Evolutionary conservation across 1,140 invertebrate species (phyloP), one percentile per base, ranked within the genome.

Genomic region (Delia radicum): DNA sequence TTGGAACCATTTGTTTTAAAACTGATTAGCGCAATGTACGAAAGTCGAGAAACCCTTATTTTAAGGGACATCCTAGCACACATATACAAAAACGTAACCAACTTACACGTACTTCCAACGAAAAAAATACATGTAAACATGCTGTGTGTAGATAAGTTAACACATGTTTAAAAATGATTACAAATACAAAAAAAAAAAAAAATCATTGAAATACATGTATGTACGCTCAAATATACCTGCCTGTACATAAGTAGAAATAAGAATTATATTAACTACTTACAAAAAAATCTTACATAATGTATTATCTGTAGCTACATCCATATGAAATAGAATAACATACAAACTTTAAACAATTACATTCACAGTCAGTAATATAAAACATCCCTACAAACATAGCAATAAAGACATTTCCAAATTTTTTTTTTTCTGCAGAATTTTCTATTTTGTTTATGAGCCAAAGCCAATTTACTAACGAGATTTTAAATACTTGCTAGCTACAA

Each of bases 121-220:
- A 55, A 8, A 8, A 2, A 6, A 21, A 0, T 21, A 2, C n/a
- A 2, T 18, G 15, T 21, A 55, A 55, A 21, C n/a, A 8, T 18
- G 7, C 29, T n/a, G 65, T 21, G 65, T 33, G 29, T 69, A 6
- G 18, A 29, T 69, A 33, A 33, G 28, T 69, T 31, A 69, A 33
- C 65, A 69, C 65, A 69, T 69, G 29, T 69, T 69, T 69, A 69
- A 69, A 69, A 69, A 31, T 69, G 65, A 69, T 69, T 69, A 69
- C 65, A 69, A n/a, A 69, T 69, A 69, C 31, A 33, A 33, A 37
- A 21, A 6, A 21, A 21, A 55, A 24, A 21, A 3, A 46, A 13
- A 46, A 46, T 13, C 3, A 48, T 5, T 15, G 15, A 48, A 48
- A 10, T n/a, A 69, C 26, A 28, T 10, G 28, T 13, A 28, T 15